A percentile compares a stretch with the other conserved stretches of the same genome.
These are phyloP conservation scores for Dendrocopos noguchii DNA, from an alignment of 2,113 vertebrate genomes.

Conservation along the genomic window DNA sequence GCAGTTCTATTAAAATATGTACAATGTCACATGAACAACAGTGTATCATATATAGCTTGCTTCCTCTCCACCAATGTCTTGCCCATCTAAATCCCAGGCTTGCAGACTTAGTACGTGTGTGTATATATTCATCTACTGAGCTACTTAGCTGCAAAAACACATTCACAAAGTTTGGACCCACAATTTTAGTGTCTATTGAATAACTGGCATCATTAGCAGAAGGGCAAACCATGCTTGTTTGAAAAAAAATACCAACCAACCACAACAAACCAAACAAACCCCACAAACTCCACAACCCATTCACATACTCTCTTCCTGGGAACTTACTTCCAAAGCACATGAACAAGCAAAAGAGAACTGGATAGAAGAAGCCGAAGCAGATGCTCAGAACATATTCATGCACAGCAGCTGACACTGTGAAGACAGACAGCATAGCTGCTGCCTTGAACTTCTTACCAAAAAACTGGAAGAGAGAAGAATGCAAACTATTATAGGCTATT, in stretches of 20 bases:
- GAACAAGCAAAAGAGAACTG: constrained; percentile 93
- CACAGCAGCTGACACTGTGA: constrained; percentile 88
- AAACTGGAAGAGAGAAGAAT: constrained; percentile 76
- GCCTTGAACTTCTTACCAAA: constrained; percentile 87
- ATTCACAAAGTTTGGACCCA: not conserved
- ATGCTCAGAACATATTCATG: constrained; percentile 91
- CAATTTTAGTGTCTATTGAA: not conserved
- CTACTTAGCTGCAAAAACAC: not conserved
- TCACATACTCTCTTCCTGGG: not conserved
- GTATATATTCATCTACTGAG: not conserved
- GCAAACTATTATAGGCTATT: not conserved
- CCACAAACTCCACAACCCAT: not conserved
- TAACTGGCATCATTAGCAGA: not conserved
- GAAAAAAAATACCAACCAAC: not conserved
- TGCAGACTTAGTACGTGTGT: not conserved
- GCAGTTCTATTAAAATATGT: not conserved
- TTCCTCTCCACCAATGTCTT: not conserved
- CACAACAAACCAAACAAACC: too few relatives aligned
- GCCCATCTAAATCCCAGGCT: not conserved
- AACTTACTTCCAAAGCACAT: constrained; percentile 95
- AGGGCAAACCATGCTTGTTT: not conserved
- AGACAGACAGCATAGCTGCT: constrained; percentile 91
- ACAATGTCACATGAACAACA: not conserved
- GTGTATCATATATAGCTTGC: not conserved
- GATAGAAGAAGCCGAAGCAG: constrained; percentile 93